Percentiles rank a stretch among this genome's conserved stretches.
phyloP scores from a whole-genome alignment of 2,113 vertebrate genomes.

The Clarias magur region DNA sequence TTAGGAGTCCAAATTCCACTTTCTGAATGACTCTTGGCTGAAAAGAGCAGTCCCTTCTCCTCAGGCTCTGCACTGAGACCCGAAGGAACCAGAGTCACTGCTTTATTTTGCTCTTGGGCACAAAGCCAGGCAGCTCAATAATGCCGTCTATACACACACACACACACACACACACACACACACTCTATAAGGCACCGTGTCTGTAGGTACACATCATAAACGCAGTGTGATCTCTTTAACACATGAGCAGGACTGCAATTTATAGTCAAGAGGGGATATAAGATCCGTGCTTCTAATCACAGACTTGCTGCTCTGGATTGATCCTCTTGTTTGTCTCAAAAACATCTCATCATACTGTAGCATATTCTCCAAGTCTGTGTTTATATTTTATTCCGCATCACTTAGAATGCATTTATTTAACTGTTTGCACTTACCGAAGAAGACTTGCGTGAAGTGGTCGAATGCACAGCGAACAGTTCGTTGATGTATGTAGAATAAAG shows the following conservation, averaged over 20 bases:
- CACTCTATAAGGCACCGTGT: background rate
- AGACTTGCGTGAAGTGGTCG: slow-evolving; percentile 28
- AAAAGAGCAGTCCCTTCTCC: slow-evolving; percentile 35
- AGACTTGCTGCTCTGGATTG: slow-evolving; percentile 13
- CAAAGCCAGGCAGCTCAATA: background rate
- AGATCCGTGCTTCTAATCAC: slow-evolving; percentile 32
- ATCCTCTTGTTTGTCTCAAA: background rate
- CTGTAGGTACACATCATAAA: slow-evolving; percentile 28
- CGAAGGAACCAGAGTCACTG: background rate
- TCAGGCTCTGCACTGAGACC: slow-evolving; percentile 1
- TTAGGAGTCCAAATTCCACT: slow-evolving; percentile 36
- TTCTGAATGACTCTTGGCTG: slow-evolving; percentile 23
- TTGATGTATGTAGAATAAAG: slow-evolving; percentile 13
- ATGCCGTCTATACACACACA: background rate
- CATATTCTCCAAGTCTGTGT: slow-evolving; percentile 16
- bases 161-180: slow-evolving; percentile 5
- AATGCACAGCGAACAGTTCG: slow-evolving; percentile 49
- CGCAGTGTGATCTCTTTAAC: slow-evolving; percentile 17
- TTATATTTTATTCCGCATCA: background rate
- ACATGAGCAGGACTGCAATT: slow-evolving; percentile 13
- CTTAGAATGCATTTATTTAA: slow-evolving; percentile 12
- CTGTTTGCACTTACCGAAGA: slow-evolving; percentile 24
- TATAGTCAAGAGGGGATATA: background rate
- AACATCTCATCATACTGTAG: slow-evolving; percentile 17
- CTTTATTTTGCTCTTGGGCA: background rate